Evolutionary conservation across 2,113 vertebrate species (phyloP).

Genomic region (Odontesthes bonariensis): DNA sequence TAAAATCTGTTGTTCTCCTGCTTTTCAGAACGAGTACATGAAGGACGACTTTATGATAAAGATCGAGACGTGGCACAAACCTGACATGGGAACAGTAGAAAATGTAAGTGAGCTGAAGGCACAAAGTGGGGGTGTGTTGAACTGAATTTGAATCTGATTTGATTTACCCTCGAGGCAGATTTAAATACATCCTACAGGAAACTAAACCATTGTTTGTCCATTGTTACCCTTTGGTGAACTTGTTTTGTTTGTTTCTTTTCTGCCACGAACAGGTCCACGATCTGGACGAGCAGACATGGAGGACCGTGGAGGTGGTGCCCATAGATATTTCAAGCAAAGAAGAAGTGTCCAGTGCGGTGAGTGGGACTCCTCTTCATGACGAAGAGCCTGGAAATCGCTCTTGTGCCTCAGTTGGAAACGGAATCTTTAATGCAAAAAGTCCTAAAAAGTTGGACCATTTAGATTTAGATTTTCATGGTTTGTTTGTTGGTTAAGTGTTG

Average conservation of each 20-base stretch:
- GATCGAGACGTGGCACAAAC: constrained; percentile 99
- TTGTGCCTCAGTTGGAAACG: no score
- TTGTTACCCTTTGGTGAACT: not conserved
- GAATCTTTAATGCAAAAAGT: no score
- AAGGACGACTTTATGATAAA: constrained; percentile 99
- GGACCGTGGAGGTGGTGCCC: constrained; percentile 91
- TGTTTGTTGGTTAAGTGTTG: no score
- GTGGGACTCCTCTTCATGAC: constrained; percentile 35
- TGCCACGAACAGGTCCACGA: constrained; percentile 87
- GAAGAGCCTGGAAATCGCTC: no score
- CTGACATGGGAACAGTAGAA: constrained; percentile 93
- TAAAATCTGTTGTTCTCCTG: constrained; percentile 23
- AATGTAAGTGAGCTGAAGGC: constrained; percentile 87
- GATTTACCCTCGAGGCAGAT: not conserved
- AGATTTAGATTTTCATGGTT: no score
- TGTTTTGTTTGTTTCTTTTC: not conserved
- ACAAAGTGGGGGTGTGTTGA: not conserved
- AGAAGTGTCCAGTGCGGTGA: constrained; percentile 91
- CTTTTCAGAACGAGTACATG: constrained; percentile 96
- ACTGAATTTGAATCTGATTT: constrained; percentile 33
- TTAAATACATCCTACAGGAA: not conserved
- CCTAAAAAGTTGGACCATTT: no score
- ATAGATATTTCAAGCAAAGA: constrained; percentile 95
- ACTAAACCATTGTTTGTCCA: no score
- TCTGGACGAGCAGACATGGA: constrained; percentile 93